Evolutionary conservation across 2,113 vertebrate genomes (phyloP).

Genomic region (Aythya baeri): DNA sequence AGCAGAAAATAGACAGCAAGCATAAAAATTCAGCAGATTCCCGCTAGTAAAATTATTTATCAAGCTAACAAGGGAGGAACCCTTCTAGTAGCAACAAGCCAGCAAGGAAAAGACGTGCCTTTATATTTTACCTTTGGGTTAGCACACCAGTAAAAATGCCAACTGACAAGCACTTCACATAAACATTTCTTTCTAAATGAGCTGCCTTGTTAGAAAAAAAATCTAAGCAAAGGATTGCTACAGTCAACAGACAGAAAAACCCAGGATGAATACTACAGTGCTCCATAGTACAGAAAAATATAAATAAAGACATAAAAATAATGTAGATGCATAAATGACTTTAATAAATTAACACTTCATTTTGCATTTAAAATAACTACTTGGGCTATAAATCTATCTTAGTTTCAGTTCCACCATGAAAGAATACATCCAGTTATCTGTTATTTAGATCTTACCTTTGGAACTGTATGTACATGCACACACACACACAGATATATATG

Average conservation of each 20-base stretch:
- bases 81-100: conserved; percentile 90
- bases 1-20: conserved; percentile 95
- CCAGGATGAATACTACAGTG: not conserved
- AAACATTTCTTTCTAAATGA: conserved; percentile 89
- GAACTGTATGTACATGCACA: not conserved
- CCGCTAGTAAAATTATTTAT: conserved; percentile 98
- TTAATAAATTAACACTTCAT: conserved; percentile 71
- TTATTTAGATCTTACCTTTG: conserved; percentile 32
- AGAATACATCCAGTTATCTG: not conserved
- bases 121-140: conserved; percentile 97
- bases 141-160: conserved; percentile 91
- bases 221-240: conserved; percentile 64
- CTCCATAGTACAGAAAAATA: conserved; percentile 53
- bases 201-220: conserved; percentile 81
- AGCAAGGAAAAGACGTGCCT: conserved; percentile 89
- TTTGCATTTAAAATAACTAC: conserved; percentile 55
- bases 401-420: not conserved
- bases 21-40: conserved; percentile 97
- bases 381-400: not conserved
- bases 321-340: conserved; percentile 37
- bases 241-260: conserved; percentile 65
- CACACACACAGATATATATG: not conserved
- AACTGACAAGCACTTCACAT: conserved; percentile 89
- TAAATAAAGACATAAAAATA: conserved; percentile 55
- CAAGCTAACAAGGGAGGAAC: conserved; percentile 98